Base-by-base conservation (phyloP, 2,797 vertebrate genomes). In the Pelodytes ibericus region DNA sequence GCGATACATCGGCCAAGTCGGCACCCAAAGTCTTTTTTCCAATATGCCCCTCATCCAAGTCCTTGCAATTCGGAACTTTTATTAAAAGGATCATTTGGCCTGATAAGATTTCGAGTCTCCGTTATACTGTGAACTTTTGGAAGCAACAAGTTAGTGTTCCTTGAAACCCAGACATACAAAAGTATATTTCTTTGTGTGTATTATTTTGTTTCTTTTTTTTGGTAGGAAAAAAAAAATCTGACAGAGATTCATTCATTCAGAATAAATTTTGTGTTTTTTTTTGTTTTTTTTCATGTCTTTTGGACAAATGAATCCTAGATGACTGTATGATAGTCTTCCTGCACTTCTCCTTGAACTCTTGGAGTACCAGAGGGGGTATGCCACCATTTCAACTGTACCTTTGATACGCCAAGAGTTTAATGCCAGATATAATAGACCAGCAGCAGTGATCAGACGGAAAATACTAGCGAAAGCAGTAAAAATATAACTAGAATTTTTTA, bases 391-490 rank as follows among this genome's bases (percentile, higher is more conserved):
- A 13, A n/a, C n/a, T n/a, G n/a, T n/a, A n/a, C n/a, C n/a, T n/a
- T n/a, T n/a, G n/a, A n/a, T n/a, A n/a, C n/a, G n/a, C n/a, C n/a
- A n/a, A 16, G 49, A 11, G 36, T 57, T 86, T 82, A 80, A n/a
- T n/a, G n/a, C n/a, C n/a, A n/a, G n/a, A n/a, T n/a, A n/a, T n/a
- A n/a, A n/a, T n/a, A n/a, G n/a, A n/a, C n/a, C n/a, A n/a, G n/a
- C n/a, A n/a, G n/a, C n/a, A 79, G 65, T 71, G 39, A 85, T 3
- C 22, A 72, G 80, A 75, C 83, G 57, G 20, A 13, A 53, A 36
- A 65, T 60, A 58, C 68, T 41, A 82, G 81, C 31, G 3, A 51
- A 61, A 22, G n/a, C 6, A 22, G 44, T 66, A 72, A 67, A 75
- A 78, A 78, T 72, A 78, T 36, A 68, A 72, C 66, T 60, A 56